These are phyloP conservation scores for Heliconius erato DNA, from an alignment of 2,888 invertebrate genomes.

Conservation along the genomic window DNA sequence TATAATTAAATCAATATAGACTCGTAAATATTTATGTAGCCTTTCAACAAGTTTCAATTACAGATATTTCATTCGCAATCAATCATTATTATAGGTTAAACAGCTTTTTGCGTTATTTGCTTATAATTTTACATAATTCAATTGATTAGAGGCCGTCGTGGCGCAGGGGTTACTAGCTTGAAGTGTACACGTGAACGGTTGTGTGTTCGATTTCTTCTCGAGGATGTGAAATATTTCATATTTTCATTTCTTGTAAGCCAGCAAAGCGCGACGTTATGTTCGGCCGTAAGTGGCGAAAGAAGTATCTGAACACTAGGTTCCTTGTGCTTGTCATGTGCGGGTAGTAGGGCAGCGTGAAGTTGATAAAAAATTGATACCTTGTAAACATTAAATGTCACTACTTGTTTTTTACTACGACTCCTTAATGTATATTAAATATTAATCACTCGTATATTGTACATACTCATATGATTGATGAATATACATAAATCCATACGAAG, in stretches of 20 bases:
- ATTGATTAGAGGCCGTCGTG: not conserved
- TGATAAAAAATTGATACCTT: not conserved
- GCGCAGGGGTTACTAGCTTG: not conserved
- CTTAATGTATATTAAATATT: too few species aligned
- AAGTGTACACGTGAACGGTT: not conserved
- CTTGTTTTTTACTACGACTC: too few species aligned
- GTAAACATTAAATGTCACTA: too few species aligned
- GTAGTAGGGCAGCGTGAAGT: not conserved
- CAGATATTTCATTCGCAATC: slow-evolving; percentile 1
- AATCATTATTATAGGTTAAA: slow-evolving; percentile 18
- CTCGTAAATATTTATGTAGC: not conserved
- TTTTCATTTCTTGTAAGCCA: too few species aligned
- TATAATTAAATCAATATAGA: slow-evolving; percentile 6
- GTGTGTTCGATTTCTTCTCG: too few species aligned
- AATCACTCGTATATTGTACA: too few species aligned
- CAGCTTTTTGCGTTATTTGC: slow-evolving; percentile 8
- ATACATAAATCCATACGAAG: too few species aligned
- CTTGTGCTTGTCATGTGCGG: not conserved
- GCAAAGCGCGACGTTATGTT: too few species aligned
- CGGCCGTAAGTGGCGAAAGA: not conserved
- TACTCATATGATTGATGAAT: too few species aligned
- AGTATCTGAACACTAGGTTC: not conserved
- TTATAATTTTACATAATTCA: not conserved
- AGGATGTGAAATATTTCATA: too few species aligned
- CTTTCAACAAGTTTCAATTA: slow-evolving; percentile 16